Conservation (phyloP, 1,140 invertebrate species). For the Drosophila bocqueti region DNA sequence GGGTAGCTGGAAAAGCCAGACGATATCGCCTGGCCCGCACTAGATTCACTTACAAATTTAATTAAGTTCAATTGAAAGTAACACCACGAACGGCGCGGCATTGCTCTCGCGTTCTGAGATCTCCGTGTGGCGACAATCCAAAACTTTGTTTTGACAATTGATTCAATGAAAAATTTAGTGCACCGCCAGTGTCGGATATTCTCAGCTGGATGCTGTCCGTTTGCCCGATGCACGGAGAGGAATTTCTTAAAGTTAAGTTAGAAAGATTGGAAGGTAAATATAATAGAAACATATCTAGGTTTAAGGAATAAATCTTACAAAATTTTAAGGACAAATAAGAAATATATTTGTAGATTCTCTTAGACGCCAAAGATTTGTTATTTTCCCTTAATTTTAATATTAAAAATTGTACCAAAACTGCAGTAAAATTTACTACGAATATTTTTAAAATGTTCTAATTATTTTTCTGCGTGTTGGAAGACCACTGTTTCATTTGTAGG, state of each 20-base stretch:
- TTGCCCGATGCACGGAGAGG: not conserved
- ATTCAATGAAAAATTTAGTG: slow-evolving; percentile 83
- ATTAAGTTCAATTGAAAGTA: slow-evolving; percentile 85
- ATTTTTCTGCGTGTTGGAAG: not conserved
- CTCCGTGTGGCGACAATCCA: slow-evolving; percentile 69
- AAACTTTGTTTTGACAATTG: slow-evolving; percentile 84
- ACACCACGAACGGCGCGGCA: slow-evolving; percentile 67
- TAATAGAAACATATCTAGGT: not conserved
- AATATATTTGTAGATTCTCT: not conserved
- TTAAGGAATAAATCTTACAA: not conserved
- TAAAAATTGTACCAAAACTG: accelerated
- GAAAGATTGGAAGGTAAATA: not conserved
- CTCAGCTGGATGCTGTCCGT: slow-evolving; percentile 29
- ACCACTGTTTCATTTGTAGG: not conserved
- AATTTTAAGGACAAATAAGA: not conserved
- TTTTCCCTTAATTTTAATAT: too few relatives aligned
- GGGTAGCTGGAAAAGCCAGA: slow-evolving; percentile 21
- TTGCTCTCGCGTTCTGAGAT: slow-evolving; percentile 22
- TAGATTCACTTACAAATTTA: slow-evolving; percentile 85
- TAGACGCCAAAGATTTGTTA: not conserved
- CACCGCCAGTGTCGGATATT: slow-evolving; percentile 34
- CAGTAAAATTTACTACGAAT: too few relatives aligned
- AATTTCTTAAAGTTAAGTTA: not conserved
- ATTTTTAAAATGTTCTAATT: too few relatives aligned
- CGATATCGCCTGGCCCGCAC: slow-evolving; percentile 63